Conservation (phyloP, 2,888 invertebrate species). For the Colletes collaris region DNA sequence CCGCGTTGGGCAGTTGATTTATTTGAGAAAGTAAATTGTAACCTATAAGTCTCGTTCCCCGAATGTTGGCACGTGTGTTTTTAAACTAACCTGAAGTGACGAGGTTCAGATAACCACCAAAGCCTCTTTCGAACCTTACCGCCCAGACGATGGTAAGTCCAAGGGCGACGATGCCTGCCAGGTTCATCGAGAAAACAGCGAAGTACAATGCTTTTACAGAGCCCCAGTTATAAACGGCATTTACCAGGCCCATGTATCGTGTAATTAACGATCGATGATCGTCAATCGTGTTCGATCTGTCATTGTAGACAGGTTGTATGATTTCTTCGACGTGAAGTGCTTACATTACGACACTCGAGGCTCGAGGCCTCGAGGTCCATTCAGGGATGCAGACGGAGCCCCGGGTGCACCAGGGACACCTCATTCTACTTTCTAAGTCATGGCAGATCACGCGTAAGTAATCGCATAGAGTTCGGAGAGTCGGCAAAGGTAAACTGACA, state of each 20-base stretch:
- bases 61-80: too few relatives aligned
- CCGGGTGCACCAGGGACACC: too few relatives aligned
- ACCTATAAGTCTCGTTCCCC: too few relatives aligned
- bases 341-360: too few relatives aligned
- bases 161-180: conserved; percentile 47
- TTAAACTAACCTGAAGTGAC: conserved; percentile 52
- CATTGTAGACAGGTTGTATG: conserved; percentile 36
- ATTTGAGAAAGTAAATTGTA: neutral
- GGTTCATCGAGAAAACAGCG: conserved; percentile 58
- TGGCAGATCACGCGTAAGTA: too few relatives aligned
- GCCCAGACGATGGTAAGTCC: conserved; percentile 52
- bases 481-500: too few relatives aligned
- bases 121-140: conserved; percentile 46
- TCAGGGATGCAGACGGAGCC: too few relatives aligned
- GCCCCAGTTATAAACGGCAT: conserved; percentile 60
- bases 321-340: neutral
- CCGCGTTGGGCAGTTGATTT: neutral
- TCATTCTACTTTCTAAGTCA: too few relatives aligned
- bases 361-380: too few relatives aligned
- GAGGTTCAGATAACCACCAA: conserved; percentile 61
- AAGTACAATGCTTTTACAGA: conserved; percentile 58
- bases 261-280: conserved; percentile 20
- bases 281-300: conserved; percentile 20
- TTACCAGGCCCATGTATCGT: conserved; percentile 63
- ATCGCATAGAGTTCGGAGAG: too few relatives aligned